A percentile compares a stretch with the other conserved stretches of the same genome.
phyloP scores from a whole-genome alignment of 2,113 vertebrate genomes.

The Brachionichthys hirsutus region DNA sequence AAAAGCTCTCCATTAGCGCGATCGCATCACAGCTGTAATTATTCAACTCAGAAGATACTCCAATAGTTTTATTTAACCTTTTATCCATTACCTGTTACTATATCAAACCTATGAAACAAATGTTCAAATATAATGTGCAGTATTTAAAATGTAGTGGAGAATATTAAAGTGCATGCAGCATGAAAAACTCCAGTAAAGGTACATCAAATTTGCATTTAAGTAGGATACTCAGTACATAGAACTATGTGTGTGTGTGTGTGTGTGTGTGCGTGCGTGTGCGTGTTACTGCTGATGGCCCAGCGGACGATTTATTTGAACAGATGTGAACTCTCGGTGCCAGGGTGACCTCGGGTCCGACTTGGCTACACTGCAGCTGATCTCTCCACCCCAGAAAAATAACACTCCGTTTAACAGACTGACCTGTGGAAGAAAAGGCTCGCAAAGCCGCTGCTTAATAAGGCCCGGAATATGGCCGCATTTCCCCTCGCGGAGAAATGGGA shows the following conservation, averaged over 20 bases:
- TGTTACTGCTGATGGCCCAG: slow-evolving; percentile 69
- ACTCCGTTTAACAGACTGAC: slow-evolving; percentile 72
- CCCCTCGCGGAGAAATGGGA: slow-evolving; percentile 36
- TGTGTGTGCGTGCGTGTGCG: slow-evolving; percentile 41
- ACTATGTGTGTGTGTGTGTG: slow-evolving; percentile 17
- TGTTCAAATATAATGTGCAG: too few relatives aligned
- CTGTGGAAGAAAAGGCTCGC: slow-evolving; percentile 49
- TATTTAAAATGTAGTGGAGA: too few relatives aligned
- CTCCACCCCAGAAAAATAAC: slow-evolving; percentile 71
- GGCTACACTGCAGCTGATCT: slow-evolving; percentile 69
- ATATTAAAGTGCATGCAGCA: too few relatives aligned
- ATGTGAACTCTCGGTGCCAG: slow-evolving; percentile 71
- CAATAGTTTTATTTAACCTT: too few relatives aligned
- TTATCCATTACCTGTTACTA: not conserved
- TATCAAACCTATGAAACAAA: not conserved
- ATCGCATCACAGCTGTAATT: too few relatives aligned
- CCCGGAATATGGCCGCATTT: slow-evolving; percentile 34
- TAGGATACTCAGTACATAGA: too few relatives aligned
- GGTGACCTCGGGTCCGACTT: slow-evolving; percentile 69
- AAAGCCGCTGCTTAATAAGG: slow-evolving; percentile 48
- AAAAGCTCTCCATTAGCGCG: too few relatives aligned
- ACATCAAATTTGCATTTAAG: too few relatives aligned
- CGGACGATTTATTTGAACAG: slow-evolving; percentile 77
- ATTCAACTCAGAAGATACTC: too few relatives aligned
- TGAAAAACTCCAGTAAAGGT: too few relatives aligned